Percentiles rank a stretch among this genome's conserved stretches.
Conservation (phyloP, 2,888 invertebrate species). For the Drosophila dives region DNA sequence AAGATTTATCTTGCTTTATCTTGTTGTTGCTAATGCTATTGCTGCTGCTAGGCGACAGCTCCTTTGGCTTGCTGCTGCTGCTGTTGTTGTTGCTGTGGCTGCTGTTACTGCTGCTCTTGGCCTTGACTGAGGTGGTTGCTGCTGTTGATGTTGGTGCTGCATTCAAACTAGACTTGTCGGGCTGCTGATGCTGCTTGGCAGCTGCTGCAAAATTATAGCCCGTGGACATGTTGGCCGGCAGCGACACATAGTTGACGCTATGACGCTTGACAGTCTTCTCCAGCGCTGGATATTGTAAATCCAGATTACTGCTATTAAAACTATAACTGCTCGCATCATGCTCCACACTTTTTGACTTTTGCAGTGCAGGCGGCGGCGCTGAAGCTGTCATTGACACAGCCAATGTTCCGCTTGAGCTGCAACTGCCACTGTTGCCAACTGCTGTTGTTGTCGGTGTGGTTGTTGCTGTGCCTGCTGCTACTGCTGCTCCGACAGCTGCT, state of each 20-base stretch:
- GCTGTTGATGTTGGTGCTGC: constrained; percentile 23
- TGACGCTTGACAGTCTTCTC: constrained; percentile 85
- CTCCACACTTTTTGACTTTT: constrained; percentile 85
- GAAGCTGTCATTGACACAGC: constrained; percentile 4
- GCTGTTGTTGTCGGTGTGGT: constrained; percentile 31
- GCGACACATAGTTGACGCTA: constrained; percentile 75
- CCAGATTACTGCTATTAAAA: constrained; percentile 82
- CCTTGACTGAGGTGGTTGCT: constrained; percentile 36
- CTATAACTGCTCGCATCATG: constrained; percentile 75
- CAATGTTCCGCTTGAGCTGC: constrained; percentile 22
- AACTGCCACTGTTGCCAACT: constrained; percentile 1
- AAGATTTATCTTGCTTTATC: constrained; percentile 29
- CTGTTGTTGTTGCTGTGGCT: neutral
- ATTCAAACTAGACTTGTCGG: constrained; percentile 28
- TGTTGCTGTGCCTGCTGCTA: constrained; percentile 28
- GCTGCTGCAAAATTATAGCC: constrained; percentile 63
- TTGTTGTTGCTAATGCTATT: constrained; percentile 27
- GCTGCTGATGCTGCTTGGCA: constrained; percentile 43
- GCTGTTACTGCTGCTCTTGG: constrained; percentile 42
- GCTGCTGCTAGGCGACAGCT: constrained; percentile 38
- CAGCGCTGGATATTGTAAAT: constrained; percentile 85
- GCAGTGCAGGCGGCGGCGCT: constrained; percentile 69
- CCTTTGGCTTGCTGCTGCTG: constrained; percentile 59
- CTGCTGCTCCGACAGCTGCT: constrained; percentile 4
- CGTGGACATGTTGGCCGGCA: constrained; percentile 18